Evolutionary conservation across 2,797 vertebrate genomes (phyloP), one percentile per base, ranked within the genome.

Genomic region (Melanogrammus aeglefinus): DNA sequence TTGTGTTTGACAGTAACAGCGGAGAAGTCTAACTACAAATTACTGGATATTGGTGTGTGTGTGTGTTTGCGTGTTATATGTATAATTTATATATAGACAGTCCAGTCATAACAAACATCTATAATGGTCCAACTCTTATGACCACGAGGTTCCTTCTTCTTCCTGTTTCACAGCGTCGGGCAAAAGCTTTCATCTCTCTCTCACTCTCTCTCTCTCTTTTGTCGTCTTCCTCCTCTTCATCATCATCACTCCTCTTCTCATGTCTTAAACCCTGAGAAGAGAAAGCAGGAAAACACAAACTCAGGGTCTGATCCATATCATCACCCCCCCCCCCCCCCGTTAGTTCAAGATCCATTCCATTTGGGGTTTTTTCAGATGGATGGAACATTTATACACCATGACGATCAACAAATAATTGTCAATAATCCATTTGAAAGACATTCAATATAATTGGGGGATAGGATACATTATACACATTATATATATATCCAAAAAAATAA

Each of bases 81-180:
- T 91, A 88, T 88, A 88, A 82, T 87, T 90, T 83, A 92, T 94
- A 92, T 92, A 92, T 86, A 89, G 91, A 93, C 94, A 93, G 94
- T 94, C 92, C 91, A 90, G 90, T 92, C 90, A 92, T 90, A 93
- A 92, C 91, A 93, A 94, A 94, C 90, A 93, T 92, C 91, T 90
- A 90, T 77, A 77, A 91, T 88, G 84, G 88, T 69, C 83, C 86
- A 88, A 88, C 86, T 81, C 86, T 82, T 87, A 86, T 75, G 79
- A 85, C 80, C 83, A 77, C 84, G 86, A 83, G 85, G 86, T 82
- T 91, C 88, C 84, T 69, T 89, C 87, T 88, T 89, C 84, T 83
- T 83, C 80, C 51, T 88, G 85, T 88, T 94, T 94, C 94, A 94
- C 94, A 94, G 93, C 94, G 91, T 93, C 85, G 79, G 79, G 89